Conservation (phyloP, 2,797 vertebrate genomes). For the Crypturellus tataupa region DNA sequence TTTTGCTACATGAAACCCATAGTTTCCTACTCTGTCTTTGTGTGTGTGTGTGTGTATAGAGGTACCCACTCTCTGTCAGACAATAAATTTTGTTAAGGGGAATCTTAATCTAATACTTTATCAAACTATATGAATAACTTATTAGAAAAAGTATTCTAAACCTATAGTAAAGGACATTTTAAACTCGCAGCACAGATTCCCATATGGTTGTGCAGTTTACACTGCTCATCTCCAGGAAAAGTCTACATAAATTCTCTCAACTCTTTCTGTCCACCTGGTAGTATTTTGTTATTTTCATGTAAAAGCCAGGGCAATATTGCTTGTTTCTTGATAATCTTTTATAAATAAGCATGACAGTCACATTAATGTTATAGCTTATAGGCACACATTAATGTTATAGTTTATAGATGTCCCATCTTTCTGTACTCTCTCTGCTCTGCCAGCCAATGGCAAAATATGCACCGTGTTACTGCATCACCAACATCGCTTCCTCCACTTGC, state of each 20-base stretch:
- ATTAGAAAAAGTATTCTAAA: background rate
- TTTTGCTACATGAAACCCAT: background rate
- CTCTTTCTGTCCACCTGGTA: background rate
- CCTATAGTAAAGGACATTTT: background rate
- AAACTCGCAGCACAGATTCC: background rate
- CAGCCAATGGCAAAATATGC: background rate
- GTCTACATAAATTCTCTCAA: background rate
- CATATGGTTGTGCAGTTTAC: background rate
- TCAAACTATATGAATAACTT: background rate
- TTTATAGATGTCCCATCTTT: background rate
- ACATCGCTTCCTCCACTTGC: background rate
- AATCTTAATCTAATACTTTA: background rate
- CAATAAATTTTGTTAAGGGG: background rate
- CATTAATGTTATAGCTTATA: background rate
- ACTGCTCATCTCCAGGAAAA: background rate
- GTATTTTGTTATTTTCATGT: background rate
- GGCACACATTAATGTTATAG: background rate
- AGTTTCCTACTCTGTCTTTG: background rate
- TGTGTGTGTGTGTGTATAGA: background rate
- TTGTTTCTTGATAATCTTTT: background rate
- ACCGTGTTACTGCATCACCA: background rate
- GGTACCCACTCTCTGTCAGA: background rate
- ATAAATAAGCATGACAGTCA: background rate
- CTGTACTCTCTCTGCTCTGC: background rate
- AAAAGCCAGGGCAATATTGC: background rate